phyloP scores from a whole-genome alignment of 2,113 vertebrate genomes.

The Rafetus swinhoei region DNA sequence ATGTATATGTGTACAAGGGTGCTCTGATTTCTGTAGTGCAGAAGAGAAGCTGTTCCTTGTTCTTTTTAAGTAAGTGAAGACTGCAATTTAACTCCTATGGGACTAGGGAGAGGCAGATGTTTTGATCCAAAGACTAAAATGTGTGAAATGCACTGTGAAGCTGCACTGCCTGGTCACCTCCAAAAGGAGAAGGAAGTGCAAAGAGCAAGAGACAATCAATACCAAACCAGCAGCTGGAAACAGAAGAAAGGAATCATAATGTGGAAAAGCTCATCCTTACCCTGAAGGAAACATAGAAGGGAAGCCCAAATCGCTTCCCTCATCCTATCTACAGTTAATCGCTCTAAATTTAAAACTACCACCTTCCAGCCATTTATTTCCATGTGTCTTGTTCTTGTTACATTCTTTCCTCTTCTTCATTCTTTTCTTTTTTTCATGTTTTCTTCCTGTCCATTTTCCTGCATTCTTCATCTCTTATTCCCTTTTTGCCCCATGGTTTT shows the following conservation, averaged over 20 bases:
- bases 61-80: neutral
- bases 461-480: neutral
- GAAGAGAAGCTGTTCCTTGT: neutral
- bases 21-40: fast-evolving
- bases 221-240: neutral
- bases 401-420: neutral
- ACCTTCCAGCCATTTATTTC: neutral
- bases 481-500: neutral
- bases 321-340: neutral
- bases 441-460: neutral
- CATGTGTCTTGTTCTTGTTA: neutral
- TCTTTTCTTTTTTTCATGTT: neutral
- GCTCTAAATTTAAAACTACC: neutral
- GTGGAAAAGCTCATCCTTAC: neutral
- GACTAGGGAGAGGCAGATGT: neutral
- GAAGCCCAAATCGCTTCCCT: neutral
- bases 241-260: neutral
- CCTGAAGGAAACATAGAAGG: neutral
- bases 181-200: neutral
- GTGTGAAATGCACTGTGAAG: conserved; percentile 28
- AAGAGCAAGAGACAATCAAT: neutral
- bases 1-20: fast-evolving
- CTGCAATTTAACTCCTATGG: neutral
- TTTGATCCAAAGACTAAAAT: neutral
- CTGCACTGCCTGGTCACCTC: neutral